phyloP scores from a whole-genome alignment of 2,113 vertebrate species.

The Panthera leo region DNA sequence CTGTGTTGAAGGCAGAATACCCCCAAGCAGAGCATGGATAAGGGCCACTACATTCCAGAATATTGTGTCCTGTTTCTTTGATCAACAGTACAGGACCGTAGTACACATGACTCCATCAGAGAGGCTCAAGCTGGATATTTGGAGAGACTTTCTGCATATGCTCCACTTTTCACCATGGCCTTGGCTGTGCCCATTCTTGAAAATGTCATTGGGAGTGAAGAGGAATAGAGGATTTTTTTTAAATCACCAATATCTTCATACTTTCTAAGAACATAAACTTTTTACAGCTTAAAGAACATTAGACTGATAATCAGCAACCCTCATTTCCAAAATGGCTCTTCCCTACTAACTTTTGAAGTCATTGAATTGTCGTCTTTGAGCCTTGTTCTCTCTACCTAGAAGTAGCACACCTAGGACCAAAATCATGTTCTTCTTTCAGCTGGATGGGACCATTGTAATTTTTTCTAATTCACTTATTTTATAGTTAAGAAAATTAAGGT shows the following conservation, averaged over 20 bases:
- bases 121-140: background rate
- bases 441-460: background rate
- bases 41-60: background rate
- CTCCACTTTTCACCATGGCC: background rate
- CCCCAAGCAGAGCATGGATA: background rate
- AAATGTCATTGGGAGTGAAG: background rate
- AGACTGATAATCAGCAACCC: background rate
- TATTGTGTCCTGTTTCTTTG: background rate
- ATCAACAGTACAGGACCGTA: background rate
- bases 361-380: background rate
- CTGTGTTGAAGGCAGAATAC: background rate
- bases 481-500: background rate
- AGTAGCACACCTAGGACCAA: background rate
- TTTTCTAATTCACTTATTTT: slow-evolving; percentile 4
- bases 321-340: slow-evolving; percentile 9
- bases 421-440: background rate
- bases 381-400: slow-evolving; percentile 7
- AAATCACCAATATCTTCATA: background rate
- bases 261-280: background rate
- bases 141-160: background rate
- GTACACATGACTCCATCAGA: background rate
- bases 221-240: background rate
- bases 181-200: background rate
- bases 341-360: background rate
- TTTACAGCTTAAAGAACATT: background rate